Base-by-base conservation (phyloP, 2,888 invertebrate species). In the Drosophila mimica region DNA sequence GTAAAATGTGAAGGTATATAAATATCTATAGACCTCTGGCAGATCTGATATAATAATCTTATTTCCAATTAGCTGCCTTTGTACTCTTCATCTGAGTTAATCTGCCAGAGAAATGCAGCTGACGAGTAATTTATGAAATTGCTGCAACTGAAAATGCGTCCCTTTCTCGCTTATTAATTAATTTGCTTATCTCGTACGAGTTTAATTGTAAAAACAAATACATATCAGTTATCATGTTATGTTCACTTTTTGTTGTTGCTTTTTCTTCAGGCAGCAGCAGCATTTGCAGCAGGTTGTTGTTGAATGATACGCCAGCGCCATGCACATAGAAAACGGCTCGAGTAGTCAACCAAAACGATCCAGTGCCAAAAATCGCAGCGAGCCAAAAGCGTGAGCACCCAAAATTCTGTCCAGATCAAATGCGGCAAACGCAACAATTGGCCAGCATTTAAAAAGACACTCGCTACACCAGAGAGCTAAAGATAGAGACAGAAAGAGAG, bases 241-340 rank as follows among this genome's bases (percentile, higher is more conserved):
- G 46, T 25, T 46, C 46, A 46, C 25, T 4, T 46, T 46, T 13
- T 43, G 8, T 54, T 28, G 11, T 73, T 65, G 30, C 34, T 61
- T 56, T 34, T 53, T 38, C 36, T 38, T 4, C n/a, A 56, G 56
- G 71, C 76, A 70, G 25, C 72, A 81, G 65, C 62, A 61, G 64
- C 63, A 75, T 59, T 68, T 53, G 78, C 74, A 74, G 63, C 74
- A 77, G 70, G 70, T 69, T 79, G 79, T 89, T 88, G 89, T 88
- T 67, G 75, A 84, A 77, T 77, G 71, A 89, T 73, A 79, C 77
- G 56, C 70, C 88, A 89, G 68, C 84, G 85, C 85, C 89, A 85
- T 85, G 89, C 85, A 77, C 72, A 89, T 89, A 80, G 88, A 80
- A 77, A 78, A 62, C 70, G 72, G 58, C n/a, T 40, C 70, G 49